phyloP scores from a whole-genome alignment of 1,140 invertebrate genomes.

The Pemphigus obesinymphae region DNA sequence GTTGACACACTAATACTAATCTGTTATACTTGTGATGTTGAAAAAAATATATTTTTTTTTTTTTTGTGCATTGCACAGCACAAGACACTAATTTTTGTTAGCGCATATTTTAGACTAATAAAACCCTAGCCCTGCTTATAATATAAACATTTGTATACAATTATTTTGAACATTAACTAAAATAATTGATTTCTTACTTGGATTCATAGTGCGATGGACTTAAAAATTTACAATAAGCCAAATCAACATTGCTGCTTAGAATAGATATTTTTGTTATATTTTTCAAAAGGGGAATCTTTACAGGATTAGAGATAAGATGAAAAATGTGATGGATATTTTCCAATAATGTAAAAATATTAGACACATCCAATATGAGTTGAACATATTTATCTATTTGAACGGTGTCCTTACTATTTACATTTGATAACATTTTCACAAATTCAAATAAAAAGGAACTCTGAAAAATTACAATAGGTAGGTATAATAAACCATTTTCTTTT shows the following conservation, averaged over 20 bases:
- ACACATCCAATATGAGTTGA: not conserved
- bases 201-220: too few relatives aligned
- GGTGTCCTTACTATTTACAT: not conserved
- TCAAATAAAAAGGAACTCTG: not conserved
- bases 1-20: too few relatives aligned
- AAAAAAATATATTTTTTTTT: too few relatives aligned
- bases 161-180: too few relatives aligned
- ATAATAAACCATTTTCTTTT: too few relatives aligned
- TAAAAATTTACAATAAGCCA: not conserved
- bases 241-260: not conserved
- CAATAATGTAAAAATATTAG: not conserved
- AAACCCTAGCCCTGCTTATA: too few relatives aligned
- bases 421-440: not conserved
- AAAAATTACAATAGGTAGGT: not conserved
- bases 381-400: not conserved
- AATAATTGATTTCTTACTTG: too few relatives aligned
- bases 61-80: too few relatives aligned
- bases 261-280: not conserved
- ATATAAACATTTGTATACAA: too few relatives aligned
- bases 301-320: not conserved
- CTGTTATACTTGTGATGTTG: too few relatives aligned
- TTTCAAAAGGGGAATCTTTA: not conserved
- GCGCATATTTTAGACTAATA: too few relatives aligned
- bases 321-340: not conserved
- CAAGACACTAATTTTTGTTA: too few relatives aligned